Base-by-base conservation (phyloP, 2,888 invertebrate genomes). In the Cynaeus angustus region DNA sequence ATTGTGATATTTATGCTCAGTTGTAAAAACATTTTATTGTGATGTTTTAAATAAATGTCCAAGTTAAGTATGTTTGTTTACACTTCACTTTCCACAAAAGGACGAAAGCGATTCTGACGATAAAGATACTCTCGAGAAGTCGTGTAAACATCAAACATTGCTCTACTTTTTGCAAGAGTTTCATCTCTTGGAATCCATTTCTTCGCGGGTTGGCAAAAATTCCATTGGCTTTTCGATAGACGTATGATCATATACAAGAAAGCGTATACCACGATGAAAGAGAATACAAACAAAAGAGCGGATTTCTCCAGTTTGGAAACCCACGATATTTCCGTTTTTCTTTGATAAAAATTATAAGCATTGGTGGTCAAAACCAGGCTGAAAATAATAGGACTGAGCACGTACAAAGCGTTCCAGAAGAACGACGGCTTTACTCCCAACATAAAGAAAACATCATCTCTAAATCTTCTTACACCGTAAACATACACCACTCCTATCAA, bases 361-460 rank as follows among this genome's bases (percentile, higher is more conserved):
- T 37, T 28, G 13, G 26, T 68, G 28, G 62, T 33, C 5, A 61
- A 59, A 12, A 66, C 28, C 5, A 33, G n/a, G 4, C 62, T 45
- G 8, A 68, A 38, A 30, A 72, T 3, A 10, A 72, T 6, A 5
- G 66, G 64, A 9, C 50, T 38, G 0, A 65, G 13, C 12, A 66
- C 43, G 67, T 71, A 72, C 38, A 53, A 50, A n/a, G 64, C 38
- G 13, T 69, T 53, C 73, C 72, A 75, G 7, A 59, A 64, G 10
- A 43, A 59, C 12, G 66, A 67, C 16, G 71, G 53, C 4, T 71
- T 58, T 46, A 75, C 69, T 37, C 75, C 75, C 1, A 75, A 58
- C 75, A 75, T 75, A 14, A 75, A 75, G 46, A 74, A 74, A 10
- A 74, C 53, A 38, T 75, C 75, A 30, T 75, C 70, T 3, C 67